phyloP scores from a whole-genome alignment of 2,797 vertebrate species.

The Gastrophryne carolinensis region DNA sequence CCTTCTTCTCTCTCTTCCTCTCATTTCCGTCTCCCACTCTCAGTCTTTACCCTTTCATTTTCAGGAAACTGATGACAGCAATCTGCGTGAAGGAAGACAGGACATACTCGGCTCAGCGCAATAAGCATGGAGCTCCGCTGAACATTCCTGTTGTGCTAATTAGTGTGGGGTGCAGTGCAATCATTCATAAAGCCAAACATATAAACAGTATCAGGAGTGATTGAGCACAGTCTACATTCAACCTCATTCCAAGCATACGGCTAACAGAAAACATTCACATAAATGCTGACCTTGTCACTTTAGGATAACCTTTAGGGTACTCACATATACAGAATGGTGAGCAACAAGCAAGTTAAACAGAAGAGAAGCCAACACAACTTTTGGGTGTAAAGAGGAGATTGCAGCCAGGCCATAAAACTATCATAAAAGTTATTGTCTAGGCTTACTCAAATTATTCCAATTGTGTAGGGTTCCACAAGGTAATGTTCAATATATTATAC shows the following conservation, averaged over 20 bases:
- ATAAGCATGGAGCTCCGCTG: neutral
- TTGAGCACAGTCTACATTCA: constrained; percentile 2
- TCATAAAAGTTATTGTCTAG: too few relatives aligned
- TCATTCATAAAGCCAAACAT: constrained; percentile 17
- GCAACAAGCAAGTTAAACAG: too few relatives aligned
- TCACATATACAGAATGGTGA: too few relatives aligned
- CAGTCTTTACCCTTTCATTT: too few relatives aligned
- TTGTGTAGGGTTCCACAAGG: too few relatives aligned
- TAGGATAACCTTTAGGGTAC: neutral
- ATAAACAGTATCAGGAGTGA: constrained; percentile 28
- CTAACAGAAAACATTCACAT: constrained; percentile 9
- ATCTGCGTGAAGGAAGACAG: neutral
- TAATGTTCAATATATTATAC: too few relatives aligned
- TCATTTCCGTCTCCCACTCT: too few relatives aligned
- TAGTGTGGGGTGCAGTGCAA: constrained; percentile 14
- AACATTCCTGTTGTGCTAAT: neutral
- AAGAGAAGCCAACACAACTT: too few relatives aligned
- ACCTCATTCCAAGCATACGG: neutral
- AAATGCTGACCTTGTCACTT: constrained; percentile 1
- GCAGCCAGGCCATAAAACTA: too few relatives aligned
- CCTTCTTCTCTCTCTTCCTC: too few relatives aligned
- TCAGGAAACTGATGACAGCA: neutral
- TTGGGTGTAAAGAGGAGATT: too few relatives aligned
- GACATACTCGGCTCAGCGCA: neutral
- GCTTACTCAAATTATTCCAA: too few relatives aligned